A percentile compares a stretch with the other conserved stretches of the same genome.
Evolutionary conservation across 2,113 vertebrate genomes (phyloP).

Genomic region (Cavia porcellus): DNA sequence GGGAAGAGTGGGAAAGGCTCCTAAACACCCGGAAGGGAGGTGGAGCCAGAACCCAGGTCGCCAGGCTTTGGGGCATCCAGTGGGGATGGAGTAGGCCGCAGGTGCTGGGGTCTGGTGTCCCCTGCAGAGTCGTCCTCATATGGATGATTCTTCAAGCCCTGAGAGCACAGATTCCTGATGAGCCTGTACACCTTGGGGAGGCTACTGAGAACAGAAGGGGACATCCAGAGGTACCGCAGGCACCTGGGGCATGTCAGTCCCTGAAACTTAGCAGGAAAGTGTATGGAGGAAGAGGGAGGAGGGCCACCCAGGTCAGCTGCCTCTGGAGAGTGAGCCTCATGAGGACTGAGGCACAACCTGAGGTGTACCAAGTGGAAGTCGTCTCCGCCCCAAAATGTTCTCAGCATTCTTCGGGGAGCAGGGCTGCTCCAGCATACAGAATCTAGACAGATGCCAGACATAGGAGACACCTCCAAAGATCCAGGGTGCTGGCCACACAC

Average conservation of each 20-base stretch:
- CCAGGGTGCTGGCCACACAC: not conserved
- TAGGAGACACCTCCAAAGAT: not conserved
- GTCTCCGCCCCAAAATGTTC: not conserved
- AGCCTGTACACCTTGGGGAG: not conserved
- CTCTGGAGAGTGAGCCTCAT: not conserved
- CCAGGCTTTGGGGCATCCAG: not conserved
- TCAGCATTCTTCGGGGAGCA: not conserved
- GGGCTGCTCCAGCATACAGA: not conserved
- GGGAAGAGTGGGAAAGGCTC: not conserved
- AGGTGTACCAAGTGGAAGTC: too few species aligned
- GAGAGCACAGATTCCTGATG: not conserved
- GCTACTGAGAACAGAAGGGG: not conserved
- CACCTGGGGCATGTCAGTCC: not conserved
- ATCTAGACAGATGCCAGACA: not conserved
- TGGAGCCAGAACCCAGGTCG: not conserved
- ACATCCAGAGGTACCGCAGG: fast-evolving
- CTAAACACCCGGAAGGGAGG: not conserved
- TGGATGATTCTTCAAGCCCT: not conserved
- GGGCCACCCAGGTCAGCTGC: too few species aligned
- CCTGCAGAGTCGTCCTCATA: not conserved
- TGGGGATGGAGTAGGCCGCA: too few species aligned
- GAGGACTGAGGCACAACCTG: not conserved
- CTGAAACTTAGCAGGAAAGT: not conserved
- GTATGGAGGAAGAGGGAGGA: not conserved
- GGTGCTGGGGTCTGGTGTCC: not conserved